These are phyloP conservation scores for Aleiodes testaceus DNA, from an alignment of 2,888 invertebrate genomes.

Conservation along the genomic window DNA sequence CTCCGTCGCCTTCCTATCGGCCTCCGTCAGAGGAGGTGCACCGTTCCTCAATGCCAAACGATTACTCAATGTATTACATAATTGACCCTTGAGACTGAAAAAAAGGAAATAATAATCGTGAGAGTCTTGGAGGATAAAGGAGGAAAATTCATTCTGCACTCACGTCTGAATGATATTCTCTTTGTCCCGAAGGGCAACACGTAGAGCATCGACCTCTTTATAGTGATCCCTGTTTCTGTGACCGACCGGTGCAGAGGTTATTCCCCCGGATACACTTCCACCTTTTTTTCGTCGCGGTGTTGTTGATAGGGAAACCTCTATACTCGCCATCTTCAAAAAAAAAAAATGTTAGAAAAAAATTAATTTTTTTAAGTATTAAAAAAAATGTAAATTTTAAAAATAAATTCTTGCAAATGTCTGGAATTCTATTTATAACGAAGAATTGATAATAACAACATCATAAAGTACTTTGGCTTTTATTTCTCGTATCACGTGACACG, in stretches of 20 bases:
- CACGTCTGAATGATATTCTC: conserved; percentile 88
- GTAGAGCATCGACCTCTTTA: conserved; percentile 81
- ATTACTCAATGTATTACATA: conserved; percentile 78
- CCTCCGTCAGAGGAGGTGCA: conserved; percentile 73
- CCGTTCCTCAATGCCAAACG: conserved; percentile 71
- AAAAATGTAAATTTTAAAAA: no score
- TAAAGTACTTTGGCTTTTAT: not conserved
- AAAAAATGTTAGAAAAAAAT: no score
- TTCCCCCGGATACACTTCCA: conserved; percentile 70
- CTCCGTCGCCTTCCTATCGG: conserved; percentile 77
- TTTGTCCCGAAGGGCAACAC: conserved; percentile 84
- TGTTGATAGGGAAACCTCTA: conserved; percentile 85
- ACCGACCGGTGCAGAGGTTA: conserved; percentile 62
- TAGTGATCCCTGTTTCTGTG: conserved; percentile 71
- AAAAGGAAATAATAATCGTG: conserved; percentile 16
- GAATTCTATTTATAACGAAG: no score
- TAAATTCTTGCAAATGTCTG: no score
- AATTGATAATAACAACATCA: conserved; percentile 20
- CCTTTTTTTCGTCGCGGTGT: conserved; percentile 78
- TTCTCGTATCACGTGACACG: not conserved
- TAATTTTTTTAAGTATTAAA: no score
- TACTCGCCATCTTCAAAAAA: conserved; percentile 83
- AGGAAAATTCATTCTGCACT: conserved; percentile 46
- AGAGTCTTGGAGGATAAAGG: not conserved
- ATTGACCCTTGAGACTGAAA: conserved; percentile 78